A percentile compares a stretch with the other conserved stretches of the same genome.
These are phyloP conservation scores for Dasyornis broadbenti DNA, from an alignment of 2,113 vertebrate genomes.

Conservation along the genomic window DNA sequence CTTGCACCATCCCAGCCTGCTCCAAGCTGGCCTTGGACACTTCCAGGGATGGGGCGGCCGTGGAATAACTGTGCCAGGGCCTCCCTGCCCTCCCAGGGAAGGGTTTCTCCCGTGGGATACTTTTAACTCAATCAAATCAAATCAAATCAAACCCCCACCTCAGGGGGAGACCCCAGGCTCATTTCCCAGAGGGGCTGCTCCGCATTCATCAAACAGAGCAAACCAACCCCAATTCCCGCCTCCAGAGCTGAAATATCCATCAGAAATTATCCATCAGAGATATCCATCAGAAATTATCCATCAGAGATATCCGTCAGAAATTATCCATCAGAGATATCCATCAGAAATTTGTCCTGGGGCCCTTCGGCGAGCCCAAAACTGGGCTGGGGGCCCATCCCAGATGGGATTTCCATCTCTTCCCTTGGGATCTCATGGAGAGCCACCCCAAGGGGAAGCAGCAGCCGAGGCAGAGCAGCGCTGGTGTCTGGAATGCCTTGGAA, in stretches of 20 bases:
- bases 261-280: no score
- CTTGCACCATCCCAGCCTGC: accelerated
- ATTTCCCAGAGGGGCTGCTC: background rate
- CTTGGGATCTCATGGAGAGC: background rate
- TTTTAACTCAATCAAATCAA: background rate
- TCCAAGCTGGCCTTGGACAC: background rate
- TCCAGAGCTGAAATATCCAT: background rate
- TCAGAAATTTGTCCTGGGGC: constrained; percentile 38
- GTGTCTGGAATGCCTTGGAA: background rate
- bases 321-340: background rate
- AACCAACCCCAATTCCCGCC: background rate
- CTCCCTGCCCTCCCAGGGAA: background rate
- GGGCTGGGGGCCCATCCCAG: background rate
- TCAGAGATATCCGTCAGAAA: background rate
- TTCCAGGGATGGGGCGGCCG: background rate
- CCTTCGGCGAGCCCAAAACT: background rate
- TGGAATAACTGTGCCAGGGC: background rate
- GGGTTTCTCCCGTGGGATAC: background rate
- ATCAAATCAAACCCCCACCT: background rate
- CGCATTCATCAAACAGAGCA: background rate
- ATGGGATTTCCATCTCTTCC: background rate
- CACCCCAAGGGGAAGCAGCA: background rate
- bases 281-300: constrained; percentile 24
- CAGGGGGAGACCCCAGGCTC: background rate
- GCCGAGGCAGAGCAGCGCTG: background rate